Base-by-base conservation (phyloP, 2,888 invertebrate species). In the Dugesia japonica region DNA sequence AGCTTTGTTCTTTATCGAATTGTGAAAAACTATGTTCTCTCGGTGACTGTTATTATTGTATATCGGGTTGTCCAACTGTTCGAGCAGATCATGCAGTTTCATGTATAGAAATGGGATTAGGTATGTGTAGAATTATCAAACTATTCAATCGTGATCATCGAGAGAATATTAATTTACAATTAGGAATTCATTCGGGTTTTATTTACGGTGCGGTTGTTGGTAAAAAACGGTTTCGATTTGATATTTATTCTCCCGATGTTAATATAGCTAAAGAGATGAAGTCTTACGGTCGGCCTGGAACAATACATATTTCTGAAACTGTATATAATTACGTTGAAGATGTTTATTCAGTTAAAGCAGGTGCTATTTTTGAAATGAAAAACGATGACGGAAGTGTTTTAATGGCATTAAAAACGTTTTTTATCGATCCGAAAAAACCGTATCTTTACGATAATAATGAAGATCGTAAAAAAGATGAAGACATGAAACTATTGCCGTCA, bases 211-310 rank as follows among this genome's bases (percentile, higher is more conserved):
- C 78, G 1, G 91, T 95, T 81, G 94, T 95, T 0, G 95, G 95
- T 9, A 94, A 93, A 0, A 89, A 90, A 75, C 87, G 94, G 77
- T 94, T 95, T 83, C 94, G 95, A 85, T 95, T 95, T 85, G 95
- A 97, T 83, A 95, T 97, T 0, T 95, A 94, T 92, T 94, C 94
- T 79, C 94, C 95, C 83, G 95, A 97, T 83, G 95, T 95, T 0
- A 90, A 90, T 0, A 87, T 94, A 77, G 95, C 95, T 0, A 97
- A 95, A 84, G 90, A 88, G 85, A 92, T 95, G 90, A 95, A 95
- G 83, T 92, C 93, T 0, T 90, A 91, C 0, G 94, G 93, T 9
- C 89, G 88, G 82, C 91, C 92, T 0, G 77, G 77, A 28, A 20
- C 71, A 56, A 71, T 78, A 13, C 95, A 95, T 85, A 89, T 95